A percentile compares a stretch with the other conserved stretches of the same genome.
These are phyloP conservation scores for Crenichthys baileyi DNA, from an alignment of 2,797 vertebrate species.

Conservation along the genomic window DNA sequence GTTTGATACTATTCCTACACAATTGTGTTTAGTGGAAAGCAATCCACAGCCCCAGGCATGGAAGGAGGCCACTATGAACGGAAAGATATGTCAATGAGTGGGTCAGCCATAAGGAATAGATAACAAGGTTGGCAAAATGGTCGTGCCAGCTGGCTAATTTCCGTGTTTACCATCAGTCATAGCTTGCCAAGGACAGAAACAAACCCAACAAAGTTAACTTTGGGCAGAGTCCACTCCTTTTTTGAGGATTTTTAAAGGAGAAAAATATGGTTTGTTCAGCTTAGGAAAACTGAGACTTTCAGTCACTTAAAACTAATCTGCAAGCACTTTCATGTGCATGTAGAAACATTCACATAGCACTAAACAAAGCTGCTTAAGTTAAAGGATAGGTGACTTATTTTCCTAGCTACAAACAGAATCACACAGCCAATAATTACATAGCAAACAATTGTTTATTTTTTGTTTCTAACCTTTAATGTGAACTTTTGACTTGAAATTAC, in stretches of 20 bases:
- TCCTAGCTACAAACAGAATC: not conserved
- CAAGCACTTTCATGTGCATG: not conserved
- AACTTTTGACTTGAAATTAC: not conserved
- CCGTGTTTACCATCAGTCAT: not conserved
- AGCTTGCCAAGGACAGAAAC: not conserved
- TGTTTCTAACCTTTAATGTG: not conserved
- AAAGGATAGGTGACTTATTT: not conserved
- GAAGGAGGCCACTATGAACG: not conserved
- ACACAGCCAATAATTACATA: not conserved
- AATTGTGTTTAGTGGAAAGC: not conserved
- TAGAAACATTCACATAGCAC: too few relatives aligned
- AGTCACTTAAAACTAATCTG: not conserved
- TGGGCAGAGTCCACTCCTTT: not conserved
- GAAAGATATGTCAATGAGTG: not conserved
- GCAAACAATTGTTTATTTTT: not conserved
- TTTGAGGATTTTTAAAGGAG: not conserved
- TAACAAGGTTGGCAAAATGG: not conserved
- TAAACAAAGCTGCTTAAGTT: not conserved
- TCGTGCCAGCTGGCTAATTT: slow-evolving; percentile 6
- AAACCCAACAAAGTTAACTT: not conserved
- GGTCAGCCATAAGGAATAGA: slow-evolving; percentile 5
- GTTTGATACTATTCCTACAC: not conserved
- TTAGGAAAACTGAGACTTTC: not conserved
- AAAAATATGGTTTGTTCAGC: not conserved
- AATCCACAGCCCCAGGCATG: not conserved